phyloP scores from a whole-genome alignment of 2,888 invertebrate genomes.

The Pycnomerus fuliginosus region DNA sequence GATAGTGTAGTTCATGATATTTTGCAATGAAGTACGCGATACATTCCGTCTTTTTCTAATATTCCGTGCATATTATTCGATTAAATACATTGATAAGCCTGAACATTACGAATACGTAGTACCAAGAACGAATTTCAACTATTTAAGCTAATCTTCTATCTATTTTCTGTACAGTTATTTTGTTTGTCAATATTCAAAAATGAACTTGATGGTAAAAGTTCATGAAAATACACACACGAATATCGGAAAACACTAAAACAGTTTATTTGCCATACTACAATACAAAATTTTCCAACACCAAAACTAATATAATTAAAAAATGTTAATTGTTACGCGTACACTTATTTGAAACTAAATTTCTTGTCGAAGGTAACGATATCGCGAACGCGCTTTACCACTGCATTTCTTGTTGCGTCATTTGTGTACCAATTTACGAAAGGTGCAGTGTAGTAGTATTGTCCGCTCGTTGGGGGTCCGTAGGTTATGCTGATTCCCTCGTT shows the following conservation, averaged over 20 bases:
- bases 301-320: not conserved
- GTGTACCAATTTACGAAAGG: slow-evolving; percentile 36
- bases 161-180: slow-evolving; percentile 8
- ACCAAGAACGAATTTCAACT: slow-evolving; percentile 29
- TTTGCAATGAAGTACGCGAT: too few relatives aligned
- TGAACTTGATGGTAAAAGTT: not conserved
- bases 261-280: slow-evolving; percentile 8
- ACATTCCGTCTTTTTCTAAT: slow-evolving; percentile 8
- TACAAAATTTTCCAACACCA: slow-evolving; percentile 8
- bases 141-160: slow-evolving; percentile 26
- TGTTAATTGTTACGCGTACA: not conserved
- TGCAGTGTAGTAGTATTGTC: slow-evolving; percentile 18
- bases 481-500: slow-evolving; percentile 48
- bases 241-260: slow-evolving; percentile 1
- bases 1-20: too few relatives aligned
- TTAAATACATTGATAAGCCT: slow-evolving; percentile 21
- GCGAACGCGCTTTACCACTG: slow-evolving; percentile 36
- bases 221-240: not conserved
- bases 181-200: not conserved
- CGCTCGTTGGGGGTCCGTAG: slow-evolving; percentile 42
- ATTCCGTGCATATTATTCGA: slow-evolving; percentile 21
- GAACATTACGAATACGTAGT: slow-evolving; percentile 19
- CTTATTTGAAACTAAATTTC: slow-evolving; percentile 8
- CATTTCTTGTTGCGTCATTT: slow-evolving; percentile 32
- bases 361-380: slow-evolving; percentile 34